phyloP scores from a whole-genome alignment of 2,113 vertebrate species.

The Brachypteracias leptosomus region DNA sequence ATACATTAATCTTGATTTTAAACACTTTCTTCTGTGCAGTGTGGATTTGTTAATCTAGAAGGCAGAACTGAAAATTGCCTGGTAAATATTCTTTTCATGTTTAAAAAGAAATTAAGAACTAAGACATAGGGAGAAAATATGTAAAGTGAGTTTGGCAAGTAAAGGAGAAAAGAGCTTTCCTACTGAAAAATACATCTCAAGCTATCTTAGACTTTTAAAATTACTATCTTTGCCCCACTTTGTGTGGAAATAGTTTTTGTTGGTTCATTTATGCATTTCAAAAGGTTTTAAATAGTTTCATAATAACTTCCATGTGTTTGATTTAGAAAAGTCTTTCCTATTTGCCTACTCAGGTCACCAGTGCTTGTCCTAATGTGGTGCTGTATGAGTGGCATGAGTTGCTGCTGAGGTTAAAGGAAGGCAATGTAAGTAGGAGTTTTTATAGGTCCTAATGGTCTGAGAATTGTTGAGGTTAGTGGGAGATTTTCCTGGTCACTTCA shows the following conservation, averaged over 20 bases:
- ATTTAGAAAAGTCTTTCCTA: not conserved
- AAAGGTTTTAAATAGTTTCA: not conserved
- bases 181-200: not conserved
- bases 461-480: not conserved
- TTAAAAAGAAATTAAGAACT: not conserved
- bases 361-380: not conserved
- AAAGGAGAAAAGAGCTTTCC: not conserved
- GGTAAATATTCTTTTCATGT: not conserved
- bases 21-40: not conserved
- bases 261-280: not conserved
- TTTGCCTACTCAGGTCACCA: not conserved
- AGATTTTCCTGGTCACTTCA: not conserved
- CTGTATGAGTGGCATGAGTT: not conserved
- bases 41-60: not conserved
- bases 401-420: not conserved
- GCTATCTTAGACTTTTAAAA: not conserved
- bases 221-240: not conserved
- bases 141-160: not conserved
- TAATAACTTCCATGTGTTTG: not conserved
- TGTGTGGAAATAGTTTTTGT: not conserved
- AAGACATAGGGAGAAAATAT: not conserved
- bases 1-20: not conserved
- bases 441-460: not conserved
- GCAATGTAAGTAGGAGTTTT: not conserved
- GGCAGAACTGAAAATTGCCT: not conserved